phyloP scores from a whole-genome alignment of 2,113 vertebrate genomes.

The Sinocyclocheilus rhinocerous region DNA sequence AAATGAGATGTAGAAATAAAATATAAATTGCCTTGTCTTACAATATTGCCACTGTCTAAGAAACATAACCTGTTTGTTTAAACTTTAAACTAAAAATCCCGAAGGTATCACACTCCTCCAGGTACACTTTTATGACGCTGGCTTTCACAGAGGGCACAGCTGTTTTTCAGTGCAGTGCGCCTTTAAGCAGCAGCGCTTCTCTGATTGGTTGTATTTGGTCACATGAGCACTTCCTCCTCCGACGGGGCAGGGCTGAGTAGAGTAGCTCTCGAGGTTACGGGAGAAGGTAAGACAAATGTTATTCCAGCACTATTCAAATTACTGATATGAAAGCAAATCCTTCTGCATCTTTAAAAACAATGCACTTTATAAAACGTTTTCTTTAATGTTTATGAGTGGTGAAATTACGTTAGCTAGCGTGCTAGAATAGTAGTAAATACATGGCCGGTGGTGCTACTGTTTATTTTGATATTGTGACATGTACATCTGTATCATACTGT shows the following conservation, averaged over 20 bases:
- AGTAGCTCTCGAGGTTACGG: neutral
- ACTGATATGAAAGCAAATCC: neutral
- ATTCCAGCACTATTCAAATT: neutral
- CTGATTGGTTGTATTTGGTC: neutral
- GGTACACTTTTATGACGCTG: neutral
- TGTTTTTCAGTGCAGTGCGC: neutral
- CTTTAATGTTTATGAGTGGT: neutral
- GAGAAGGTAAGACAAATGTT: neutral
- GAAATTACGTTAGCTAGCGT: neutral
- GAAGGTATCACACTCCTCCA: neutral
- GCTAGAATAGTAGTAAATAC: neutral
- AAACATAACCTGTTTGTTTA: neutral
- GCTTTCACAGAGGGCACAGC: neutral
- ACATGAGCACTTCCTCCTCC: neutral
- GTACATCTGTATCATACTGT: neutral
- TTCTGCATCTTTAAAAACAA: neutral
- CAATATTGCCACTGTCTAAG: neutral
- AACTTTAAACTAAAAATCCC: neutral
- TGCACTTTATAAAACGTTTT: neutral
- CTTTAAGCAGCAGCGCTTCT: conserved; percentile 28
- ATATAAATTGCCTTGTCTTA: neutral
- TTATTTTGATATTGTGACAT: neutral
- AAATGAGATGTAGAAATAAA: neutral
- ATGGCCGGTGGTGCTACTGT: too few species aligned
- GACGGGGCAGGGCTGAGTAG: neutral